These are phyloP conservation scores for Exephanes ischioxanthus DNA, from an alignment of 2,888 invertebrate genomes.

Conservation along the genomic window DNA sequence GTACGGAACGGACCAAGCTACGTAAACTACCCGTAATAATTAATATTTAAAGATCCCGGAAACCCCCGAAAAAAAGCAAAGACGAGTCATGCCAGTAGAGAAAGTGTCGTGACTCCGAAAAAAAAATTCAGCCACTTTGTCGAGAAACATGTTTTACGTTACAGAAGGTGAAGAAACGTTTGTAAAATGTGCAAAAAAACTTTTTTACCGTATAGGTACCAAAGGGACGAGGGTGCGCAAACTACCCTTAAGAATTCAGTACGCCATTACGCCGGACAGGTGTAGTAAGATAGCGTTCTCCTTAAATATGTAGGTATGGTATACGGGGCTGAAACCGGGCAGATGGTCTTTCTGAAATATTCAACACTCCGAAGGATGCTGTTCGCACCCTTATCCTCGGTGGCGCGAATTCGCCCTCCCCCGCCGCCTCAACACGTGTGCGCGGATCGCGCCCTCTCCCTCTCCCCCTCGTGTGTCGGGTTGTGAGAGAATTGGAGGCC, in stretches of 20 bases:
- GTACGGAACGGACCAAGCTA: too few species aligned
- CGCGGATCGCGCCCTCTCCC: conserved; percentile 2
- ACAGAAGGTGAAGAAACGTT: too few species aligned
- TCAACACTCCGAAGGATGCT: conserved; percentile 74
- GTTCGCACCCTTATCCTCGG: conserved; percentile 65
- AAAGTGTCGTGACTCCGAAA: too few species aligned
- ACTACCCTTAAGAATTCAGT: conserved; percentile 57
- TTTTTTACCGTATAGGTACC: too few species aligned
- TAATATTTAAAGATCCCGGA: background rate
- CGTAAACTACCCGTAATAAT: conserved; percentile 47
- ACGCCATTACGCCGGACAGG: conserved; percentile 34
- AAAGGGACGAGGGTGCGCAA: too few species aligned
- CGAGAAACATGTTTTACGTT: too few species aligned
- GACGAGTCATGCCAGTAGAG: too few species aligned
- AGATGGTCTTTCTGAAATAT: conserved; percentile 76
- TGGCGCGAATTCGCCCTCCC: conserved; percentile 40
- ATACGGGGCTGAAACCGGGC: conserved; percentile 38
- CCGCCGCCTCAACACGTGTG: conserved; percentile 35
- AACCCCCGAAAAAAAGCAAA: too few species aligned
- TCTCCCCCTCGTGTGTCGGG: conserved; percentile 24
- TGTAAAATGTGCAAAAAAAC: too few species aligned
- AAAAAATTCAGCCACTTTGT: too few species aligned
- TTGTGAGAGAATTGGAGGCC: conserved; percentile 66
- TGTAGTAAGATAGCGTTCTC: conserved; percentile 59
- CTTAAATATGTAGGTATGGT: conserved; percentile 58